phyloP scores from a whole-genome alignment of 2,797 vertebrate species.

The Pseudochirops corinnae region DNA sequence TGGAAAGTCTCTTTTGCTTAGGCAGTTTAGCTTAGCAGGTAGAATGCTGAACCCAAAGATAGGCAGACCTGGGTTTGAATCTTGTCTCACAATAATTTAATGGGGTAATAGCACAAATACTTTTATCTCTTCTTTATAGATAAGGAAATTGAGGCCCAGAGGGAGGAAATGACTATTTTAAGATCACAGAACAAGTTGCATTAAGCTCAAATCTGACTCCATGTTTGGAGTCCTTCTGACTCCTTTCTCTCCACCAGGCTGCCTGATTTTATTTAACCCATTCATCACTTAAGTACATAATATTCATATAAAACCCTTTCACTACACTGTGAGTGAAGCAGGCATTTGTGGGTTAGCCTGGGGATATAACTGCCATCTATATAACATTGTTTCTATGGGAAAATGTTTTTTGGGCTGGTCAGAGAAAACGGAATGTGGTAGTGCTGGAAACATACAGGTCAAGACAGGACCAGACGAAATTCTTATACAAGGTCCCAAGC shows the following conservation, averaged over 20 bases:
- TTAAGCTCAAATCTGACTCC: not conserved
- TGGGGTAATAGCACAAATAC: not conserved
- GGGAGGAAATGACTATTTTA: not conserved
- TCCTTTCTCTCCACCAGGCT: not conserved
- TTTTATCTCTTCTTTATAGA: not conserved
- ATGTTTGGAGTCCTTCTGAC: not conserved
- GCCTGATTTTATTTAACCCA: slow-evolving; percentile 13
- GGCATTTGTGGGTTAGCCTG: slow-evolving; percentile 18
- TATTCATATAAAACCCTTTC: not conserved
- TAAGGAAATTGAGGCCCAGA: not conserved
- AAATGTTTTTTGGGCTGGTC: slow-evolving; percentile 21
- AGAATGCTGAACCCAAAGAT: not conserved
- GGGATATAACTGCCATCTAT: slow-evolving; percentile 42
- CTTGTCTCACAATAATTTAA: not conserved
- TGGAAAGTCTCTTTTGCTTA: not conserved
- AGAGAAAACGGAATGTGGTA: not conserved
- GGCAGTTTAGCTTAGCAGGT: not conserved
- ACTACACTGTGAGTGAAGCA: not conserved
- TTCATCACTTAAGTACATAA: not conserved
- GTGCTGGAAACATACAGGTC: not conserved
- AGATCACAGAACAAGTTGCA: not conserved
- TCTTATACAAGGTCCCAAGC: not conserved
- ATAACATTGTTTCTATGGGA: not conserved
- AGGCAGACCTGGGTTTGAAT: not conserved
- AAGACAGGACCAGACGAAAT: not conserved